These are phyloP conservation scores for Strix uralensis DNA, from an alignment of 2,113 vertebrate species.

Conservation along the genomic window DNA sequence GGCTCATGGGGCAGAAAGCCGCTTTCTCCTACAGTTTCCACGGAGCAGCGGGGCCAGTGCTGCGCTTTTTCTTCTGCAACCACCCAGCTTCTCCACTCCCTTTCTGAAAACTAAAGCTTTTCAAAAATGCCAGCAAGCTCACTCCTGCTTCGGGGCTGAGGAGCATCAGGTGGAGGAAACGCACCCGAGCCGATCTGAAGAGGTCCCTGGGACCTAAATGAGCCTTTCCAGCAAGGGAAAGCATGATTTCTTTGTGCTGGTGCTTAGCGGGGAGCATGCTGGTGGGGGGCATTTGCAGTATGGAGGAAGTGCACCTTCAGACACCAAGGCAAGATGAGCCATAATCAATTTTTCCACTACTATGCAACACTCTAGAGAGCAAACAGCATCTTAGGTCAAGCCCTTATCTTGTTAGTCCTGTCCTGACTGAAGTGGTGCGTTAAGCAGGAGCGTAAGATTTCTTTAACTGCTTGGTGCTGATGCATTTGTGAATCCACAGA, in stretches of 20 bases:
- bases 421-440: accelerated
- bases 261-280: too few relatives aligned
- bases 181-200: accelerated
- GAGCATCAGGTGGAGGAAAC: not conserved
- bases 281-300: not conserved
- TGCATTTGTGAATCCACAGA: not conserved
- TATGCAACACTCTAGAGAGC: accelerated
- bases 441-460: not conserved
- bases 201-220: not conserved
- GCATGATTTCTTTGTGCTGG: accelerated
- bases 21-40: not conserved
- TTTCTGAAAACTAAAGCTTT: not conserved
- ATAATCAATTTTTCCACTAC: accelerated
- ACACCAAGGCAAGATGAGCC: not conserved
- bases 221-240: not conserved
- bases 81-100: accelerated
- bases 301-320: not conserved
- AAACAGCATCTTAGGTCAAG: not conserved
- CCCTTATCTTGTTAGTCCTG: accelerated
- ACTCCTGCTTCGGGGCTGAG: accelerated
- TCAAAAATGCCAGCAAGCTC: not conserved
- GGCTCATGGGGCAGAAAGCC: not conserved
- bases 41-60: not conserved
- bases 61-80: accelerated
- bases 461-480: accelerated